Evolutionary conservation across 2,113 vertebrate species (phyloP).

Genomic region (Hippotragus niger): DNA sequence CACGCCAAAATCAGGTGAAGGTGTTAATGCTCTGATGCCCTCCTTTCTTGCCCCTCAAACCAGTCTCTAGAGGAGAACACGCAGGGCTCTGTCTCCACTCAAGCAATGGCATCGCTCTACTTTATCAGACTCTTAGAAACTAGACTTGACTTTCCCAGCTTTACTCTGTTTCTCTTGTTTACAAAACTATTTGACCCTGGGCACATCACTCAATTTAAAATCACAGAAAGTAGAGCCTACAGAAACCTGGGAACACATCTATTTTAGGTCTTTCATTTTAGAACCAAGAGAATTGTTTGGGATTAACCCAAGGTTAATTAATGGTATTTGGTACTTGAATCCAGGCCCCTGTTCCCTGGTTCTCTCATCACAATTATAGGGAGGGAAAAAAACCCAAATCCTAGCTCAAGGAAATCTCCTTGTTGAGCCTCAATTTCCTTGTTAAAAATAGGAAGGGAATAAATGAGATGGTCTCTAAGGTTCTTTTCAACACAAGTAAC

Average conservation of each 20-base stretch:
- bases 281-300: neutral
- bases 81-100: neutral
- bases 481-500: neutral
- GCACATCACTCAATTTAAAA: neutral
- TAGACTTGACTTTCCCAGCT: neutral
- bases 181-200: neutral
- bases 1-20: neutral
- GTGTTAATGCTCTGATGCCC: neutral
- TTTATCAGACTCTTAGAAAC: neutral
- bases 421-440: neutral
- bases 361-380: neutral
- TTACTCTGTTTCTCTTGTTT: neutral
- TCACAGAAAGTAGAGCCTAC: neutral
- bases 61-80: neutral
- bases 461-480: neutral
- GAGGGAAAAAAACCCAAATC: neutral
- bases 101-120: accelerated
- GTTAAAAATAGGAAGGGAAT: neutral
- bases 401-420: neutral
- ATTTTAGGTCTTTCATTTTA: neutral
- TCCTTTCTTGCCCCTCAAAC: neutral
- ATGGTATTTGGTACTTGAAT: neutral
- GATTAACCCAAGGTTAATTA: constrained; percentile 29
- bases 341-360: neutral
- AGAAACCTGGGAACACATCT: neutral